phyloP scores from a whole-genome alignment of 2,797 vertebrate species.

The Hozukius guyotensis region DNA sequence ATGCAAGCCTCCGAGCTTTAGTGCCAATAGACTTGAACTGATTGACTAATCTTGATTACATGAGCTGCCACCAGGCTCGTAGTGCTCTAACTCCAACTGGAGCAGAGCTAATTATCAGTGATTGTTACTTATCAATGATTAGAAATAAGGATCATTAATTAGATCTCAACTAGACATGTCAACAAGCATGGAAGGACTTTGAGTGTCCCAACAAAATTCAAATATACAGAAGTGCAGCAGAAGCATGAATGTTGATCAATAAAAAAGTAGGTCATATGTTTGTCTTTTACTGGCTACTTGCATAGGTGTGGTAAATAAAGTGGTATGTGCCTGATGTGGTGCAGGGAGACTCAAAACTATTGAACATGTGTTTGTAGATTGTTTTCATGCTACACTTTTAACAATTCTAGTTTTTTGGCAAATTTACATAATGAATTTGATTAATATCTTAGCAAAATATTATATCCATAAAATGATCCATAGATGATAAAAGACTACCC shows the following conservation, averaged over 20 bases:
- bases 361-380: neutral
- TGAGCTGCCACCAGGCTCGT: slow-evolving; percentile 61
- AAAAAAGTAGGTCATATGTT: neutral
- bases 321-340: neutral
- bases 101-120: slow-evolving; percentile 63
- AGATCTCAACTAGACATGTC: slow-evolving; percentile 51
- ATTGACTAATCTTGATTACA: slow-evolving; percentile 76
- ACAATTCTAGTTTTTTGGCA: fast-evolving
- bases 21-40: slow-evolving; percentile 66
- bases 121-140: slow-evolving; percentile 67
- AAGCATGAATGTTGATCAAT: neutral
- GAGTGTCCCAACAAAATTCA: neutral
- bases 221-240: neutral
- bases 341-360: neutral
- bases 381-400: neutral
- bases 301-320: neutral
- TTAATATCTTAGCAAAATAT: neutral
- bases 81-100: slow-evolving; percentile 53
- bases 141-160: slow-evolving; percentile 69
- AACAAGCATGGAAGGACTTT: slow-evolving; percentile 25
- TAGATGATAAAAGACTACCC: too few species aligned
- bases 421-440: neutral
- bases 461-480: neutral
- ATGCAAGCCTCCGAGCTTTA: slow-evolving; percentile 56
- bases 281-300: neutral